These are phyloP conservation scores for Hyles lineata DNA, from an alignment of 2,888 invertebrate genomes.

Conservation along the genomic window DNA sequence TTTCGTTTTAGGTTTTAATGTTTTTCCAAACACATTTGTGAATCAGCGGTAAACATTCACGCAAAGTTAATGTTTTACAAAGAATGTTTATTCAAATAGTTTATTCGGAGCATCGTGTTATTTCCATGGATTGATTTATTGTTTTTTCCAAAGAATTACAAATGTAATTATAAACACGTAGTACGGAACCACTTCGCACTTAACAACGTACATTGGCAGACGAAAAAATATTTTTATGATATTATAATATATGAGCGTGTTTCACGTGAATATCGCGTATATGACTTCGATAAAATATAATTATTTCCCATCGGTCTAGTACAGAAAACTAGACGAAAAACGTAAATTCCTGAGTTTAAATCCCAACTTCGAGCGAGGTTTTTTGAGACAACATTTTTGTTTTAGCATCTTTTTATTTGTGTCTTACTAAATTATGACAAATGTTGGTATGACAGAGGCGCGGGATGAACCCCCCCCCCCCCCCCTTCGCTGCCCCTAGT, in stretches of 20 bases:
- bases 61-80: constrained; percentile 16
- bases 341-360: no score
- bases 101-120: not conserved
- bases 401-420: not conserved
- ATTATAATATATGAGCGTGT: no score
- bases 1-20: not conserved
- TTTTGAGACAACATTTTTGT: not conserved
- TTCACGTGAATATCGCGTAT: no score
- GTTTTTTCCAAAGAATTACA: not conserved
- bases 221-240: no score
- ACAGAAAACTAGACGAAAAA: no score
- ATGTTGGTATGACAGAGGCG: not conserved
- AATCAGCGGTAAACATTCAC: constrained; percentile 2
- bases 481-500: not conserved
- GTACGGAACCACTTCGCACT: not conserved
- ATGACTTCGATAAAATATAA: no score
- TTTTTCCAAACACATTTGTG: constrained; percentile 21
- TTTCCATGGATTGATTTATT: constrained; percentile 11
- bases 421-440: not conserved
- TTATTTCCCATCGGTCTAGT: no score
- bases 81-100: constrained; percentile 21
- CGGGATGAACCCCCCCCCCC: not conserved
- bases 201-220: not conserved
- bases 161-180: not conserved
- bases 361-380: no score